phyloP scores from a whole-genome alignment of 1,140 invertebrate species.

The Drosophila ambigua region DNA sequence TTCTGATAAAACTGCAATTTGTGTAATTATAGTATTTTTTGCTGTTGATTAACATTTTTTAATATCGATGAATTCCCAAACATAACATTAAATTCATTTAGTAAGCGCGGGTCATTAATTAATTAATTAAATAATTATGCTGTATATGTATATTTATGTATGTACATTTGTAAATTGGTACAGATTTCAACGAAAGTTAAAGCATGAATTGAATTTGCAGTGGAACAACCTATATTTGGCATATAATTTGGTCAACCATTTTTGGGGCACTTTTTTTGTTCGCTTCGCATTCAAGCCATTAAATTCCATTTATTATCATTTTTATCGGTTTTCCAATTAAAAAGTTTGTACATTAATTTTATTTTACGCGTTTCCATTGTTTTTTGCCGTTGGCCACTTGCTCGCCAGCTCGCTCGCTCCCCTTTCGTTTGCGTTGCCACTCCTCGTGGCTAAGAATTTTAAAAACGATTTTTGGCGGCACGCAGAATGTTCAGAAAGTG shows the following conservation, averaged over 20 bases:
- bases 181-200: background rate
- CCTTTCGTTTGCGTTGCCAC: conserved; percentile 5
- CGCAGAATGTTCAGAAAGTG: conserved; percentile 50
- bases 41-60: too few relatives aligned
- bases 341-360: conserved; percentile 74
- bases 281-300: conserved; percentile 23
- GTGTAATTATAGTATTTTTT: too few relatives aligned
- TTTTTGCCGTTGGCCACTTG: background rate
- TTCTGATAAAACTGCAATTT: too few relatives aligned
- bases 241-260: background rate
- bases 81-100: too few relatives aligned
- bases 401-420: background rate
- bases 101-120: too few relatives aligned
- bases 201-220: background rate
- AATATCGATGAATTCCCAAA: too few relatives aligned
- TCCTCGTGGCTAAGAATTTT: conserved; percentile 21
- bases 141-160: too few relatives aligned
- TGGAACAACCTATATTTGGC: background rate
- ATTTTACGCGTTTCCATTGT: conserved; percentile 17
- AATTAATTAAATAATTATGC: too few relatives aligned
- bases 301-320: conserved; percentile 77
- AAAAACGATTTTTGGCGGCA: conserved; percentile 49
- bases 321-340: conserved; percentile 78
- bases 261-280: conserved; percentile 6
- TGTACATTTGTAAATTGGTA: too few relatives aligned